A percentile compares a stretch with the other conserved stretches of the same genome.
These are phyloP conservation scores for Muschampia plurimacula DNA, from an alignment of 2,888 invertebrate genomes.

Conservation along the genomic window DNA sequence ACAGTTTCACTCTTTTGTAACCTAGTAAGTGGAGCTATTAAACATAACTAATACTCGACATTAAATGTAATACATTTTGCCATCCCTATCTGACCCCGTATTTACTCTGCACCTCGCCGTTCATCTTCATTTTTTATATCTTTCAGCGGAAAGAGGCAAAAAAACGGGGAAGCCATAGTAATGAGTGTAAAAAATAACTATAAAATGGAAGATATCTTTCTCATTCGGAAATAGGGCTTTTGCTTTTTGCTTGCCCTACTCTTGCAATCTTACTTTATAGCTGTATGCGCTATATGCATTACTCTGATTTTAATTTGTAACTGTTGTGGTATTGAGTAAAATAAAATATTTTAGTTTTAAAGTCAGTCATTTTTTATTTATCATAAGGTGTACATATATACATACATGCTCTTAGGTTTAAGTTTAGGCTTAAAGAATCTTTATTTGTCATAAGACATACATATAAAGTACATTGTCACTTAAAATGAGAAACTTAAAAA, in stretches of 20 bases:
- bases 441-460: too few species aligned
- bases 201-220: conserved; percentile 65
- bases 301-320: conserved; percentile 2
- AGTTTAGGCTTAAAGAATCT: too few species aligned
- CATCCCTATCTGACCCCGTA: conserved; percentile 73
- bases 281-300: not conserved
- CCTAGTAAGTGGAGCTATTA: too few species aligned
- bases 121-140: conserved; percentile 85
- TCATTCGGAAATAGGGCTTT: conserved; percentile 62
- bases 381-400: too few species aligned
- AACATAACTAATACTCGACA: not conserved
- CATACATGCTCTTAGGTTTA: too few species aligned
- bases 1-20: too few species aligned
- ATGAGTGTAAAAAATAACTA: conserved; percentile 80
- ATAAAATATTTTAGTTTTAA: too few species aligned
- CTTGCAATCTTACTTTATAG: conserved; percentile 8
- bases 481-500: too few species aligned
- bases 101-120: conserved; percentile 84
- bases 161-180: conserved; percentile 81
- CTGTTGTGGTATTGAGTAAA: not conserved
- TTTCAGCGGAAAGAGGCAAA: conserved; percentile 81
- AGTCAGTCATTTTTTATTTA: too few species aligned
- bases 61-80: not conserved
- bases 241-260: conserved; percentile 55
- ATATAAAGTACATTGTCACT: too few species aligned